Base-by-base conservation (phyloP, 2,113 vertebrate genomes). In the Salminus brasiliensis region DNA sequence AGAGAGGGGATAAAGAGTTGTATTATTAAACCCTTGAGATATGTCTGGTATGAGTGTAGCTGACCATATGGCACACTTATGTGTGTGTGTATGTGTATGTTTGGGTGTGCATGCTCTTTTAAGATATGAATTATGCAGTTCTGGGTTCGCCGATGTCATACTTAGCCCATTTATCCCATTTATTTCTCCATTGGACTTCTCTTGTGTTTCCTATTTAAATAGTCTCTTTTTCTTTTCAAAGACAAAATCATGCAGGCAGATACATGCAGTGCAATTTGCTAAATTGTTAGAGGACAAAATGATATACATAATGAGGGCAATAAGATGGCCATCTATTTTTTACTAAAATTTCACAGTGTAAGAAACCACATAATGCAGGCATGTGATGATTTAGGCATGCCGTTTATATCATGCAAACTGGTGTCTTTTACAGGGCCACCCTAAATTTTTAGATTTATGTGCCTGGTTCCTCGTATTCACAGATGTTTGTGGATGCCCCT, bases 121-220 rank as follows among this genome's bases (percentile, higher is more conserved):
- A 60, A 29, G 32, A 60, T 55, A 55, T 55, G 52, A 47, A 23
- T 34, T 67, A 45, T 72, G 39, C 71, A 65, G 66, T 63, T 85
- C 82, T 86, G 47, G 74, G 59, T 15, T n/a, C 60, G 18, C 3
- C 34, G 60, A 34, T 63, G 60, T 86, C 81, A 85, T 90, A 89
- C 89, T 84, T 91, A 90, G 90, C 90, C 30, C 60, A 63, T 55
- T 55, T 55, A 55, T 63, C 60, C 18, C 30, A 34, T 65, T 36
- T 36, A 21, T 36, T 65, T 36, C 62, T 65, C 32, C 7, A 1
- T 25, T 9, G 8, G 32, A 65, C 60, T 63, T 15, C 55, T 59
- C 12, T 30, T 60, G 30, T 60, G 29, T 63, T 32, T 34, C 29
- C 30, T 32, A 6, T 36, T 36, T 18, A 63, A 8, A n/a, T 60